These are phyloP conservation scores for Megalops cyprinoides DNA, from an alignment of 2,797 vertebrate genomes.

Conservation along the genomic window DNA sequence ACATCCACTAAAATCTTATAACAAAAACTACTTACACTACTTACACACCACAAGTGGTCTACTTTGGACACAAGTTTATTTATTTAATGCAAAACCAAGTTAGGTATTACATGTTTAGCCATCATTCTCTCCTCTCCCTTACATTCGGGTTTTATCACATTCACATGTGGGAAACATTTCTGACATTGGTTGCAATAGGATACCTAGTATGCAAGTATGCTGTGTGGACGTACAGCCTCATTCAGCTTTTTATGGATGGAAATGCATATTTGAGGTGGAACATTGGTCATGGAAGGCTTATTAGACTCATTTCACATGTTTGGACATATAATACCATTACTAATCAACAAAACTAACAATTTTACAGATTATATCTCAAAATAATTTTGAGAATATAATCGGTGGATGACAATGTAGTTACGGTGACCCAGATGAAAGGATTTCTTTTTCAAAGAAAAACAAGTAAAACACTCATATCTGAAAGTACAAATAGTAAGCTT, in stretches of 20 bases:
- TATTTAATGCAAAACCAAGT: not conserved
- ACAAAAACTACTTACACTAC: too few species aligned
- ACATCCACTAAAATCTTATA: too few species aligned
- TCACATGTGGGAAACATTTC: not conserved
- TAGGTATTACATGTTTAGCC: not conserved
- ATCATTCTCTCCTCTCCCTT: too few species aligned
- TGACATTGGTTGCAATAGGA: not conserved
- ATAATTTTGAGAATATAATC: slow-evolving; percentile 1
- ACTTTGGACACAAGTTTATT: not conserved
- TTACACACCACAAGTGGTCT: not conserved
- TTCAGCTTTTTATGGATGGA: not conserved
- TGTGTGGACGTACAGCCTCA: not conserved
- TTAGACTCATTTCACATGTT: not conserved
- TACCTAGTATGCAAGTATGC: not conserved
- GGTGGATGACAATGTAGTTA: not conserved
- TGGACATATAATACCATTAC: slow-evolving; percentile 1
- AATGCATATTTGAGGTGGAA: not conserved
- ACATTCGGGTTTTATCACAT: too few species aligned
- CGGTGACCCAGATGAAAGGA: not conserved
- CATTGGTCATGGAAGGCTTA: not conserved
- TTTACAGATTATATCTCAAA: not conserved
- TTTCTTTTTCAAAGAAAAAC: not conserved
- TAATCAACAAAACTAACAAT: too few species aligned
- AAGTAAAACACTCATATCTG: not conserved
- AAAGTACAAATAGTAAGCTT: not conserved